A percentile compares a stretch with the other conserved stretches of the same genome.
phyloP scores from a whole-genome alignment of 2,113 vertebrate species.

The Mionectes macconnelli region DNA sequence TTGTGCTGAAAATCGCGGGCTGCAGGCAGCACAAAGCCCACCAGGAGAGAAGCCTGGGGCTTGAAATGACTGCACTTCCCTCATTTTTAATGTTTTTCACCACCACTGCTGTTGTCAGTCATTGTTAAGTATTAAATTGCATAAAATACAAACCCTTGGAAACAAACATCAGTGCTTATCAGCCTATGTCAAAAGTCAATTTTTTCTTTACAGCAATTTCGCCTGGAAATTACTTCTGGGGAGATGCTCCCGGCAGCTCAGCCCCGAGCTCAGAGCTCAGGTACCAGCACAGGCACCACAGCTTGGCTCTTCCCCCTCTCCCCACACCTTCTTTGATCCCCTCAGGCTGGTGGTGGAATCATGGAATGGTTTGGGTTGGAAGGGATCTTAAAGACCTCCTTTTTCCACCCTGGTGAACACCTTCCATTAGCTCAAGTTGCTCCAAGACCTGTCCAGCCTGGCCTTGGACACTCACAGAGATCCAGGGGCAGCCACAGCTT shows the following conservation, averaged over 20 bases:
- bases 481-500: too few species aligned
- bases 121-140: conserved; percentile 61
- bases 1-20: neutral
- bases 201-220: conserved; percentile 58
- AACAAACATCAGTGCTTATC: conserved; percentile 60
- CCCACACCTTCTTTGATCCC: accelerated
- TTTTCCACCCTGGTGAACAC: neutral
- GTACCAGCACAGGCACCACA: neutral
- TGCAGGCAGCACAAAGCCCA: neutral
- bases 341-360: neutral
- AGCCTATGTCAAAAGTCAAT: conserved; percentile 65
- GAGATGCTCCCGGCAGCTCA: neutral
- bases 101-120: conserved; percentile 36
- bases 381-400: neutral
- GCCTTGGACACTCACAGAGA: neutral
- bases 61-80: conserved; percentile 7
- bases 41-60: neutral
- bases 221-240: conserved; percentile 33
- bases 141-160: conserved; percentile 61
- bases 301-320: neutral
- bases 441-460: neutral
- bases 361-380: neutral
- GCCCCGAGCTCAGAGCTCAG: neutral
- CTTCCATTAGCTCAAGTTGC: neutral
- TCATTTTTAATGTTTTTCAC: conserved; percentile 41